A percentile compares a stretch with the other conserved stretches of the same genome.
Evolutionary conservation across 2,113 vertebrate genomes (phyloP).

Genomic region (Eulacestoma nigropectus): DNA sequence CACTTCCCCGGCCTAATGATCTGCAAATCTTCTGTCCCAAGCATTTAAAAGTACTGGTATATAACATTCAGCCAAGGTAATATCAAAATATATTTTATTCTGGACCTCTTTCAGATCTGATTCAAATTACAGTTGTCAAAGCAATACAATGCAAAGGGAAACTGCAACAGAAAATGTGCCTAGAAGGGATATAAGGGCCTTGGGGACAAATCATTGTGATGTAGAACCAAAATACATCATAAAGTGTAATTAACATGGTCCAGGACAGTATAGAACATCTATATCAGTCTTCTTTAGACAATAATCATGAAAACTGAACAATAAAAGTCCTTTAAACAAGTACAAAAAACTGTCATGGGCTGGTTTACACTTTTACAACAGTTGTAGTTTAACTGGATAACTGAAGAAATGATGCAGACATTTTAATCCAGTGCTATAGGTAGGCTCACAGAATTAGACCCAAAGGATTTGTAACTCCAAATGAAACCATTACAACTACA

Average conservation of each 20-base stretch:
- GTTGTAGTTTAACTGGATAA: conserved; percentile 81
- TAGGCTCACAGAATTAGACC: conserved; percentile 84
- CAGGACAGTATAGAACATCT: conserved; percentile 87
- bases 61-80: conserved; percentile 79
- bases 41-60: conserved; percentile 44
- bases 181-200: conserved; percentile 75
- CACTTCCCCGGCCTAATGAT: not conserved
- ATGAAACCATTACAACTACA: conserved; percentile 83
- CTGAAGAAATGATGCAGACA: conserved; percentile 83
- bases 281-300: conserved; percentile 83
- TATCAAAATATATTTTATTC: conserved; percentile 99
- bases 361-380: conserved; percentile 81
- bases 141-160: conserved; percentile 91
- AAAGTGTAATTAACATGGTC: conserved; percentile 88
- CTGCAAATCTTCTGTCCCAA: conserved; percentile 14
- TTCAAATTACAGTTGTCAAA: conserved; percentile 98
- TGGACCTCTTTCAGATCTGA: conserved; percentile 97
- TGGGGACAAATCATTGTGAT: conserved; percentile 82
- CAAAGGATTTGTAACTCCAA: conserved; percentile 79
- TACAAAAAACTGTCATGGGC: conserved; percentile 88
- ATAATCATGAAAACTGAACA: conserved; percentile 93
- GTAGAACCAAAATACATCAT: conserved; percentile 81
- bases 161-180: conserved; percentile 85
- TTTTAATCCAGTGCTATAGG: conserved; percentile 85
- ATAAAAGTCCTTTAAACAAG: conserved; percentile 92